phyloP scores from a whole-genome alignment of 1,140 invertebrate species.

The Plectrocnemia conspersa region DNA sequence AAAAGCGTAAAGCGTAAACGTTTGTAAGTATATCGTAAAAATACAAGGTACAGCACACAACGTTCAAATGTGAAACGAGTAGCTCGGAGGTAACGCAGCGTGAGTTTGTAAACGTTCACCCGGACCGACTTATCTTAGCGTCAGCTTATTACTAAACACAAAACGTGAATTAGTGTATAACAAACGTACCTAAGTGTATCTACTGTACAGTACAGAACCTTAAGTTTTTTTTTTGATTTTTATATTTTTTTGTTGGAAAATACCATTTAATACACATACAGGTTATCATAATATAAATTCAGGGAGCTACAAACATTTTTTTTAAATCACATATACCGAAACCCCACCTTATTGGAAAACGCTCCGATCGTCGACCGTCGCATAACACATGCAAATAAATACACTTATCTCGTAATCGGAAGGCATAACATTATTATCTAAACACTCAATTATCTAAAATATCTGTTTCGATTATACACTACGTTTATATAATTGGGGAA shows the following conservation, averaged over 20 bases:
- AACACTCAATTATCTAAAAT: conserved; percentile 29
- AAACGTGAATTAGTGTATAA: conserved; percentile 29
- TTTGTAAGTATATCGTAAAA: conserved; percentile 35
- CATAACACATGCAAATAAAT: conserved; percentile 20
- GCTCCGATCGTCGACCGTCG: conserved; percentile 6
- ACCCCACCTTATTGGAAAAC: conserved; percentile 34
- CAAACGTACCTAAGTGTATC: conserved; percentile 30
- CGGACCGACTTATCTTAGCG: conserved; percentile 14
- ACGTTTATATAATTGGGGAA: conserved; percentile 33
- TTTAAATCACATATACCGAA: conserved; percentile 36
- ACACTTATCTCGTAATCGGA: conserved; percentile 33
- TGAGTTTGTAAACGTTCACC: conserved; percentile 9
- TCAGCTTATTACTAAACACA: conserved; percentile 27
- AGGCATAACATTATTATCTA: conserved; percentile 36
- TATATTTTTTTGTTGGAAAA: no score
- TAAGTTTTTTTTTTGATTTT: no score
- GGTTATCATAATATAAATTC: conserved; percentile 23
- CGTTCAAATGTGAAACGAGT: conserved; percentile 21
- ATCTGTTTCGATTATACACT: conserved; percentile 25
- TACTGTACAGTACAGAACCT: conserved; percentile 30
- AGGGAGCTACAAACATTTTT: conserved; percentile 34
- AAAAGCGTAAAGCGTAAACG: conserved; percentile 37
- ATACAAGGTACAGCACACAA: conserved; percentile 37
- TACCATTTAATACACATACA: conserved; percentile 33
- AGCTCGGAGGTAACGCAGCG: conserved; percentile 27